phyloP scores from a whole-genome alignment of 37 sponge, comb jelly and placozoan genomes.

The Oscarella lobularis region DNA sequence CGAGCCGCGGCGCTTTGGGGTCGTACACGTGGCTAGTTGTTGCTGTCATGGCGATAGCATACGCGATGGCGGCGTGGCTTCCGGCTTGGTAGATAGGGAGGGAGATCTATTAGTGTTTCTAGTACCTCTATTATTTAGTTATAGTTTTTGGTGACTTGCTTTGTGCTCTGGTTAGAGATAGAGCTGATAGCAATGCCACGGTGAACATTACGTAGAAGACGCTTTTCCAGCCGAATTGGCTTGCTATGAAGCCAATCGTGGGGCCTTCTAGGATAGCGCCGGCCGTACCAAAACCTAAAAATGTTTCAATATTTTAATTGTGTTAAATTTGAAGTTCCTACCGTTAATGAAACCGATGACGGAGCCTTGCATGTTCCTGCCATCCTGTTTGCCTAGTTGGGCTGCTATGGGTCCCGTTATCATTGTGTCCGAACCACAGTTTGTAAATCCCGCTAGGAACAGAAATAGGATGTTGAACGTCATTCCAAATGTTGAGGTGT shows the following conservation, averaged over 20 bases:
- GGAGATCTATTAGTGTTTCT: too few species aligned
- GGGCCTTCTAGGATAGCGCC: neutral
- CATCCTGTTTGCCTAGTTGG: neutral
- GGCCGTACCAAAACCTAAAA: neutral
- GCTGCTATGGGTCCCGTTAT: neutral
- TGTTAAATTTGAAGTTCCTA: neutral
- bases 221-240: neutral
- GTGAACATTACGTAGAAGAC: neutral
- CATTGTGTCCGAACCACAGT: slow-evolving; percentile 1
- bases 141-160: too few species aligned
- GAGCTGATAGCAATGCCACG: neutral
- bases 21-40: too few species aligned
- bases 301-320: neutral
- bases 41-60: too few species aligned
- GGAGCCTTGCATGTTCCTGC: neutral
- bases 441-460: neutral
- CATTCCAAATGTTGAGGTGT: neutral
- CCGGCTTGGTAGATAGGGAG: too few species aligned
- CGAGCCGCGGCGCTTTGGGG: too few species aligned
- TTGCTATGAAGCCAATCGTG: neutral
- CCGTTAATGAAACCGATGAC: neutral
- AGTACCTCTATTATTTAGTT: too few species aligned
- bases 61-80: too few species aligned
- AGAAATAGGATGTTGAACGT: neutral
- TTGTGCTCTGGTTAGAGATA: neutral